phyloP scores from a whole-genome alignment of 2,113 vertebrate species.

The Talpa occidentalis region DNA sequence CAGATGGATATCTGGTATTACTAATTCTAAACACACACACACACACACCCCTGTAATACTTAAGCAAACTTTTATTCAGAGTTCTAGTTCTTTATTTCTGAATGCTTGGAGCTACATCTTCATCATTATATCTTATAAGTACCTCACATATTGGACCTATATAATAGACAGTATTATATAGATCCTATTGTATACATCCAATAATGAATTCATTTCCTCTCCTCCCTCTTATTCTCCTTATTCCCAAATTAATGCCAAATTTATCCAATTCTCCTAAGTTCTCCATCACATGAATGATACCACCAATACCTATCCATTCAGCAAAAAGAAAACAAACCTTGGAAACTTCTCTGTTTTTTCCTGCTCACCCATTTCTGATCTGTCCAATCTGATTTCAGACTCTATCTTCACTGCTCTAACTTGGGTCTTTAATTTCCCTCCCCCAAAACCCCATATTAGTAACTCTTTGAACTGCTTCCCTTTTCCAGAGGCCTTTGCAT shows the following conservation, averaged over 20 bases:
- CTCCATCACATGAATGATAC: background rate
- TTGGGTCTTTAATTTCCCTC: background rate
- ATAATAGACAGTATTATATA: too few relatives aligned
- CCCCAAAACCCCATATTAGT: too few relatives aligned
- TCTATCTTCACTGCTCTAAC: background rate
- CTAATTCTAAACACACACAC: background rate
- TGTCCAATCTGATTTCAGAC: background rate
- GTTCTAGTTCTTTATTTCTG: background rate
- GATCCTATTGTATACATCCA: background rate
- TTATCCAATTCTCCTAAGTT: background rate
- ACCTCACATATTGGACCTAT: background rate
- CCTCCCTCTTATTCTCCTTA: background rate
- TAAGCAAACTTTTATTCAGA: slow-evolving; percentile 23
- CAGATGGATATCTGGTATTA: background rate
- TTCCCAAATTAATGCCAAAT: background rate
- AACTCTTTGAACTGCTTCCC: background rate
- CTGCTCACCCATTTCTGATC: background rate
- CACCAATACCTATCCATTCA: background rate
- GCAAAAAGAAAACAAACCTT: slow-evolving; percentile 6
- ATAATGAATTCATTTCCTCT: background rate
- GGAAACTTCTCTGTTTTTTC: background rate
- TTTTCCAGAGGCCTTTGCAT: background rate
- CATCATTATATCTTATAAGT: background rate
- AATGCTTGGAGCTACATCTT: background rate
- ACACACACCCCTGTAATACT: background rate